Percentiles rank a stretch among this genome's conserved stretches.
Evolutionary conservation across 2,797 vertebrate genomes (phyloP).

Genomic region (Sphenodon punctatus): DNA sequence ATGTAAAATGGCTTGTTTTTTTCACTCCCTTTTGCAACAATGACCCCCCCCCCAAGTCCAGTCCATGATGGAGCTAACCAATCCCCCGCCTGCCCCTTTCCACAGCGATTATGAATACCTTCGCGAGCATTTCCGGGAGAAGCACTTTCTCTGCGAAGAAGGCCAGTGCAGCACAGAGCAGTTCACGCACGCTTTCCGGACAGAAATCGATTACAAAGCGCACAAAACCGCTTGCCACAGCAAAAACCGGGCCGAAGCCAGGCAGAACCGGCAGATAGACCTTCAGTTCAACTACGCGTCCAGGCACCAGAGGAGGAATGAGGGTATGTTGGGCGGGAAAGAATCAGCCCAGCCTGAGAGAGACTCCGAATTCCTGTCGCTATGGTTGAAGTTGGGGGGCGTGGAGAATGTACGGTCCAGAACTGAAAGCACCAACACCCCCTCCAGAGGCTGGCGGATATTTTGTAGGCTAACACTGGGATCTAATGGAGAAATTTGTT

Average conservation of each 20-base stretch:
- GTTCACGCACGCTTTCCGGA: constrained; percentile 96
- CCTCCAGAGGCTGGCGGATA: too few relatives aligned
- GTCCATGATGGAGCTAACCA: not conserved
- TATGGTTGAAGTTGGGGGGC: too few relatives aligned
- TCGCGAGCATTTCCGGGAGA: constrained; percentile 93
- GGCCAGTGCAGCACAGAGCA: constrained; percentile 91
- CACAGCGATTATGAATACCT: constrained; percentile 92
- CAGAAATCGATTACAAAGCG: constrained; percentile 96
- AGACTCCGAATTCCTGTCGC: rapidly evolving
- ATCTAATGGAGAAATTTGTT: too few relatives aligned
- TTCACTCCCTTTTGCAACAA: too few relatives aligned
- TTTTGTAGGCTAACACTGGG: too few relatives aligned
- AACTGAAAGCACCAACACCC: too few relatives aligned
- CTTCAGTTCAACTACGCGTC: constrained; percentile 90
- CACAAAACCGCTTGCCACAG: constrained; percentile 94
- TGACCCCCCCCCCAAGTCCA: too few relatives aligned
- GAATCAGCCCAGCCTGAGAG: rapidly evolving
- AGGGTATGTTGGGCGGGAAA: constrained; percentile 73
- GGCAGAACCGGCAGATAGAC: constrained; percentile 97
- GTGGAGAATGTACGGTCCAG: too few relatives aligned
- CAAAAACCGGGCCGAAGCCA: constrained; percentile 93
- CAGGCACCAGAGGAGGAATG: constrained; percentile 85
- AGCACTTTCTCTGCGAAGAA: constrained; percentile 96
- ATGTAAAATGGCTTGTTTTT: too few relatives aligned
- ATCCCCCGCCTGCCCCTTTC: not conserved